A percentile compares a stretch with the other conserved stretches of the same genome.
Evolutionary conservation across 1,140 invertebrate genomes (phyloP).

Genomic region (Dreissena rostriformis): DNA sequence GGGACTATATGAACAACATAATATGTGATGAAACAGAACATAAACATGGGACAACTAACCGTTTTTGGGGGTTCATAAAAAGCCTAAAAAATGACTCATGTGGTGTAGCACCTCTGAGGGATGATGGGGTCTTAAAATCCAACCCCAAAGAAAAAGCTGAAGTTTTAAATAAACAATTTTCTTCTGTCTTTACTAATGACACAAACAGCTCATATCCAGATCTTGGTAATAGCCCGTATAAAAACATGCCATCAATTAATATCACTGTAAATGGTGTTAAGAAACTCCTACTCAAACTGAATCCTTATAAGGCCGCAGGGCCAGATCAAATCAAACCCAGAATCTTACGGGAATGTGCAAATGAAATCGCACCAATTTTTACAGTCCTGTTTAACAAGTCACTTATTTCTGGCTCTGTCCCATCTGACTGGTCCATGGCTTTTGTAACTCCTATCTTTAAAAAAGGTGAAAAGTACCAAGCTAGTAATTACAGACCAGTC

Average conservation of each 20-base stretch:
- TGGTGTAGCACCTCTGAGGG: background rate
- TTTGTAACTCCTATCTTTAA: background rate
- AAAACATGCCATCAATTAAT: background rate
- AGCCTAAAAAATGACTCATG: slow-evolving; percentile 8
- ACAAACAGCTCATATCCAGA: background rate
- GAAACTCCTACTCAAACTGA: slow-evolving; percentile 11
- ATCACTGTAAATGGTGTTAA: background rate
- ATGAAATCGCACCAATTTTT: background rate
- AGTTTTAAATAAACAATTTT: slow-evolving; percentile 9
- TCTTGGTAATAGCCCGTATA: background rate
- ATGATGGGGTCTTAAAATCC: background rate
- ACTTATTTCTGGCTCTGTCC: background rate
- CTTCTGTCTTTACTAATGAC: background rate
- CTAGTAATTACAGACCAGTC: background rate
- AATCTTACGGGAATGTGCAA: background rate
- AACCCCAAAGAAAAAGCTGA: slow-evolving; percentile 4
- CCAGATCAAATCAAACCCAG: slow-evolving; percentile 22
- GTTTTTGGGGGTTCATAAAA: slow-evolving; percentile 2
- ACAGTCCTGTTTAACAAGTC: background rate
- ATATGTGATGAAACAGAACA: background rate
- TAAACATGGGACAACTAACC: background rate
- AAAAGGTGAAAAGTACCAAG: background rate
- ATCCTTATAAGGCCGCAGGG: slow-evolving; percentile 30
- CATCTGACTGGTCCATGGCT: background rate
- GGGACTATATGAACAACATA: background rate